Conservation (phyloP, 2,797 vertebrate genomes). For the Paguma larvata region DNA sequence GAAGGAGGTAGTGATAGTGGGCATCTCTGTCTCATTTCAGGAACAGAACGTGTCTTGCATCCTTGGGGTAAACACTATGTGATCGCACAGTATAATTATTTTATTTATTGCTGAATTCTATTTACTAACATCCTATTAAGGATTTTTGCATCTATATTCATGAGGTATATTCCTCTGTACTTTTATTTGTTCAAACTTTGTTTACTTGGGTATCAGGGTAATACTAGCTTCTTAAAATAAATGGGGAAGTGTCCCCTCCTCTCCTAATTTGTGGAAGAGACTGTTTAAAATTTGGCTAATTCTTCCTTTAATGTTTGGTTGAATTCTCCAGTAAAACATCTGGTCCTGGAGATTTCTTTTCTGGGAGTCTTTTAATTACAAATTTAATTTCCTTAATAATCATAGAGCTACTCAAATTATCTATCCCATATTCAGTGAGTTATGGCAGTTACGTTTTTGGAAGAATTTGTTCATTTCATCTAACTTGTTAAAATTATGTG, state of each 20-base stretch:
- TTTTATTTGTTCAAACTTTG: conserved; percentile 8
- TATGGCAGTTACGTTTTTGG: neutral
- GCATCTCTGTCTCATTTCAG: neutral
- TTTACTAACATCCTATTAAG: neutral
- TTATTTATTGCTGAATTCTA: conserved; percentile 24
- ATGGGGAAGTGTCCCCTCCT: neutral
- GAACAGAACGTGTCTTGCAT: neutral
- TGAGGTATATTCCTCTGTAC: neutral
- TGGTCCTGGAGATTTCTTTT: neutral
- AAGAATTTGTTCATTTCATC: neutral
- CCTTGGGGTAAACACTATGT: neutral
- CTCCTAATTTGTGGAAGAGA: neutral
- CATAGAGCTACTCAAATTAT: neutral
- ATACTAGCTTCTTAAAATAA: neutral
- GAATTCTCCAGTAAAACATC: neutral
- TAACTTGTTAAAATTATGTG: neutral
- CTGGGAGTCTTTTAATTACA: neutral
- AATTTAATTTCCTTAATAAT: conserved; percentile 19
- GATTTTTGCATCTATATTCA: neutral
- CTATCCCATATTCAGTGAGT: neutral
- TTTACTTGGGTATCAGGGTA: conserved; percentile 11
- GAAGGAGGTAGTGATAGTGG: neutral
- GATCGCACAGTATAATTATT: neutral
- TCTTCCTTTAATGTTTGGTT: neutral
- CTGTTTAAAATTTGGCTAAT: neutral